These are phyloP conservation scores for Spodoptera frugiperda DNA, from an alignment of 1,140 invertebrate genomes.

Conservation along the genomic window DNA sequence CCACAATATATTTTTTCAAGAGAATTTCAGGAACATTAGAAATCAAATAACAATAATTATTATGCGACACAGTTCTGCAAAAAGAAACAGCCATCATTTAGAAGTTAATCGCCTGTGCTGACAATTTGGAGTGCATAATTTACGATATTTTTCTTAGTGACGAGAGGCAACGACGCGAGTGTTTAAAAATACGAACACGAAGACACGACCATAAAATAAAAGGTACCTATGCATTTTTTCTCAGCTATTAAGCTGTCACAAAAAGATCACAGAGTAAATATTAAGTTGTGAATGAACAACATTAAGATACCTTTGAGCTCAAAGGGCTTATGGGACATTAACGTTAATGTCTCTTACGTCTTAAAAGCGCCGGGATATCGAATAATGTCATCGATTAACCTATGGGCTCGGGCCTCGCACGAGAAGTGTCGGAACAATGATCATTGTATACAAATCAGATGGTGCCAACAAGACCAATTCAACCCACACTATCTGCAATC, in stretches of 20 bases:
- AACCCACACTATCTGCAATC: constrained; percentile 61
- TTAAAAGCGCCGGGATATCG: constrained; percentile 15
- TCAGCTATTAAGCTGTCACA: constrained; percentile 43
- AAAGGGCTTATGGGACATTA: constrained; percentile 20
- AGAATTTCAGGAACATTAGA: background rate
- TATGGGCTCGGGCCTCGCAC: constrained; percentile 36
- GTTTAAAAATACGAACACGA: constrained; percentile 43
- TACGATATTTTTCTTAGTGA: constrained; percentile 43
- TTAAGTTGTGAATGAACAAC: constrained; percentile 48
- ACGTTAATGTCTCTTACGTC: background rate
- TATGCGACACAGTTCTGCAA: constrained; percentile 20
- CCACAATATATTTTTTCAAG: too few species aligned
- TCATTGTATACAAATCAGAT: constrained; percentile 82
- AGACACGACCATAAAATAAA: constrained; percentile 39
- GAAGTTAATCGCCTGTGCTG: constrained; percentile 40
- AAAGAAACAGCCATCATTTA: constrained; percentile 42
- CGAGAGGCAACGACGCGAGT: constrained; percentile 25
- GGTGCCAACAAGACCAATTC: constrained; percentile 60
- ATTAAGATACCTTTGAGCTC: constrained; percentile 28
- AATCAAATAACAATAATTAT: constrained; percentile 32
- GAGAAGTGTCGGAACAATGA: constrained; percentile 71
- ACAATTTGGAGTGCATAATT: constrained; percentile 41
- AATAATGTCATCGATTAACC: constrained; percentile 58
- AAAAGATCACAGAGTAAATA: constrained; percentile 57
- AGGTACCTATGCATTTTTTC: constrained; percentile 31